A percentile compares a stretch with the other conserved stretches of the same genome.
Evolutionary conservation across 2,797 vertebrate species (phyloP).

Genomic region (Sphenodon punctatus): DNA sequence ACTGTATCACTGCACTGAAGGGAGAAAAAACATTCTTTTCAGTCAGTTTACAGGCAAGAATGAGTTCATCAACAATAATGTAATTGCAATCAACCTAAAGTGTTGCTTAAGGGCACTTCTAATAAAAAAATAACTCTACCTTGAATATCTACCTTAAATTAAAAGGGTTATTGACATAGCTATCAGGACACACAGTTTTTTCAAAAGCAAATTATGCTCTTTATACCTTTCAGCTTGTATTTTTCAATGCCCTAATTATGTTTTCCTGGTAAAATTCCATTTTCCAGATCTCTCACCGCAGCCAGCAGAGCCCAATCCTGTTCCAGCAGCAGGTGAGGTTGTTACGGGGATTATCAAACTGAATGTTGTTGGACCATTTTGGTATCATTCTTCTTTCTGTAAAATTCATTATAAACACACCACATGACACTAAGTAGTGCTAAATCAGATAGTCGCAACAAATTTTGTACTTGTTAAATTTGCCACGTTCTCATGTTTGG

Average conservation of each 20-base stretch:
- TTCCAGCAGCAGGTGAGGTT: too few species aligned
- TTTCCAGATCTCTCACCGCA: too few species aligned
- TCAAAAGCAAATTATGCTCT: not conserved
- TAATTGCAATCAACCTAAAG: not conserved
- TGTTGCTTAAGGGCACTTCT: not conserved
- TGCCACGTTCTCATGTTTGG: too few species aligned
- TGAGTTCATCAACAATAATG: not conserved
- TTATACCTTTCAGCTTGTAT: not conserved
- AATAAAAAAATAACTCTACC: not conserved
- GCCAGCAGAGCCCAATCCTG: too few species aligned
- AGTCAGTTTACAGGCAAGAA: too few species aligned
- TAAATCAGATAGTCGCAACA: too few species aligned
- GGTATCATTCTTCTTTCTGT: not conserved
- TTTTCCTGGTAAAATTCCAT: not conserved
- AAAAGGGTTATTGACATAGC: fast-evolving
- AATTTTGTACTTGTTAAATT: too few species aligned
- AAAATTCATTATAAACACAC: conserved; percentile 11
- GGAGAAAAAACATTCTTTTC: too few species aligned
- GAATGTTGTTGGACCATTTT: too few species aligned
- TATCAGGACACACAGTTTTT: not conserved
- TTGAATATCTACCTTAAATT: not conserved
- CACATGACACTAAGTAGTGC: not conserved
- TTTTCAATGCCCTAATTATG: not conserved
- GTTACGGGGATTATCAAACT: too few species aligned
- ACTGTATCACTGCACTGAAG: too few species aligned